Percentiles rank a stretch among this genome's conserved stretches.
phyloP scores from a whole-genome alignment of 2,113 vertebrate species.

The Phrynosoma blainvillii region DNA sequence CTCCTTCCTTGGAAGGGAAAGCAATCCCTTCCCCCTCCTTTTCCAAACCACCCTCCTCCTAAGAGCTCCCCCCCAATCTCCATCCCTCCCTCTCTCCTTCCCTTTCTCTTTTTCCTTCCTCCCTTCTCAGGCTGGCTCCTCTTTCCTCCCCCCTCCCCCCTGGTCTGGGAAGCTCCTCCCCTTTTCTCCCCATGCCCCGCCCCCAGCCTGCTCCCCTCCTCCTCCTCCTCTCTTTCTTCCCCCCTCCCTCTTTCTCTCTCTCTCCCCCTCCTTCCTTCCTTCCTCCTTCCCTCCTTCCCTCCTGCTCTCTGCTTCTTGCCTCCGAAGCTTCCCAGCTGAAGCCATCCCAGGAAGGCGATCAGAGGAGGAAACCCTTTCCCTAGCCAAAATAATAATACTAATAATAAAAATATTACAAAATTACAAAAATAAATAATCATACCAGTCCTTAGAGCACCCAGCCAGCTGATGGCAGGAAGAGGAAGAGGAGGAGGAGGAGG shows the following conservation, averaged over 20 bases:
- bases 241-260: background rate
- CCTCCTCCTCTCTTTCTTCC: conserved; percentile 50
- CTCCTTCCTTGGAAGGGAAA: too few relatives aligned
- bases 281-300: conserved; percentile 40
- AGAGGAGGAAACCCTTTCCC: conserved; percentile 9
- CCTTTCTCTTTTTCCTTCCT: background rate
- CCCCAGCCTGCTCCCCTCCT: conserved; percentile 40
- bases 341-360: conserved; percentile 35
- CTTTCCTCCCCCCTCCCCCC: background rate
- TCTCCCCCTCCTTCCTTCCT: conserved; percentile 23
- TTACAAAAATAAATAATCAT: too few relatives aligned
- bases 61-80: background rate
- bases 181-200: conserved; percentile 48
- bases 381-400: too few relatives aligned
- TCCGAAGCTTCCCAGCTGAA: conserved; percentile 73
- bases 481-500: too few relatives aligned
- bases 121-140: conserved; percentile 4
- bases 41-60: background rate
- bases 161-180: too few relatives aligned
- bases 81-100: background rate
- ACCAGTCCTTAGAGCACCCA: too few relatives aligned
- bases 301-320: conserved; percentile 53
- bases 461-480: background rate
- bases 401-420: too few relatives aligned
- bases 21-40: too few relatives aligned